Evolutionary conservation across 1,140 invertebrate species (phyloP), one percentile per base, ranked within the genome.

Genomic region (Rhyzopertha dominica): DNA sequence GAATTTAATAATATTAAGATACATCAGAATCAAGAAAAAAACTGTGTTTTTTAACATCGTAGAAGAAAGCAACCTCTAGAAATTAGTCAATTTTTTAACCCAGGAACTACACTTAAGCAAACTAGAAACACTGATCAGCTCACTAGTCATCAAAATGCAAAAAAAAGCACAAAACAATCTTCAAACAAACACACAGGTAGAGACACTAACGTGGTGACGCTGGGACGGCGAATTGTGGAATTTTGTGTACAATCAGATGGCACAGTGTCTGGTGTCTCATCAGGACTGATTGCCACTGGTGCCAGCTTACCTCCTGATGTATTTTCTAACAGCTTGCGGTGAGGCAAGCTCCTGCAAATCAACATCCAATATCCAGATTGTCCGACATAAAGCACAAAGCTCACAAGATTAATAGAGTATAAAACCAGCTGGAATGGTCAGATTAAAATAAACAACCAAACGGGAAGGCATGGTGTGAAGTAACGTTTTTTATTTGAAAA

Each of bases 311-410:
- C 68, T 56, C 69, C 70, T 48, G 71, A 61, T 31, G 53, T 19
- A 51, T 71, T 71, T 53, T 76, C 74, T 59, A 77, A 63, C 47
- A 76, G 68, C 61, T 76, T 77, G 39, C 74, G 68, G 61, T 77
- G 74, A 30, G 56, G 48, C 54, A 61, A 37, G 38, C 70, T 59
- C 56, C 71, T 71, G 63, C 59, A 72, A 63, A 73, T 68, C 59
- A 66, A 51, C 66, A 65, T 69, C 40, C 40, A 43, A 41, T 24
- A 43, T 18, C n/a, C n/a, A n/a, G n/a, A n/a, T n/a, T n/a, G n/a
- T n/a, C n/a, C n/a, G 7, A 25, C 12, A 17, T 17, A 10, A 8
- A 19, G n/a, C n/a, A n/a, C n/a, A n/a, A n/a, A n/a, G n/a, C n/a
- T n/a, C n/a, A n/a, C n/a, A n/a, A n/a, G n/a, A n/a, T n/a, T n/a